Evolutionary conservation across 1,140 invertebrate species (phyloP), one percentile per base, ranked within the genome.

Genomic region (Hylyphantes graminicola): DNA sequence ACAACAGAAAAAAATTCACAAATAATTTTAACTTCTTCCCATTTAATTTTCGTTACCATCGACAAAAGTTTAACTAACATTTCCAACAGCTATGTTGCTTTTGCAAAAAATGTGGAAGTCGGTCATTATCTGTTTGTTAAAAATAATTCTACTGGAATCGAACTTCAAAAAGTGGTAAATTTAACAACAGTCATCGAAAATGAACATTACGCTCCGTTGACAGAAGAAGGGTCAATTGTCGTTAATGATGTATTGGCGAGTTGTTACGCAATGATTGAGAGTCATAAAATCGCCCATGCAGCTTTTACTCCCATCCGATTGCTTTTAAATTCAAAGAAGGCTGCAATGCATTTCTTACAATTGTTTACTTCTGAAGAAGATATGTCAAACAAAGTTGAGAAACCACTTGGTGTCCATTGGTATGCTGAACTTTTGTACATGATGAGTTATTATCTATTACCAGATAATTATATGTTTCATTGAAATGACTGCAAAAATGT

Each of bases 151-250:
- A n/a, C 48, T 55, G 10, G 11, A 17, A 54, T 48, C 9, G 11
- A 19, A 17, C 13, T 53, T 8, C 35, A 54, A 64, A 53, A 11
- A 61, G 68, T 73, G 7, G 17, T 17, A 13, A 51, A 51, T 6
- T 13, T 84, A 50, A 68, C 17, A 21, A 19, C 8, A 8, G 7
- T 35, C 4, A 19, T 9, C 57, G 10, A 13, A 53, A 65, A 0
- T 51, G 97, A 97, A 11, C 93, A 97, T 3, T 97, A 92, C 88
- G 97, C 97, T 2, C 97, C 97, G 0, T 90, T 99, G 11, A 99
- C 97, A 0, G 89, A 89, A 35, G 92, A 93, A 11, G 97, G 97
- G 3, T 98, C 94, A 19, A 90, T 99, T n/a, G 91, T 99, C 50
- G 95, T 98, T 0, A 93, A 99, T 89, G 94, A 94, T 85, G 93